Evolutionary conservation across 2,797 vertebrate genomes (phyloP), one percentile per base, ranked within the genome.

Genomic region (Pangasius sanitwongsei): DNA sequence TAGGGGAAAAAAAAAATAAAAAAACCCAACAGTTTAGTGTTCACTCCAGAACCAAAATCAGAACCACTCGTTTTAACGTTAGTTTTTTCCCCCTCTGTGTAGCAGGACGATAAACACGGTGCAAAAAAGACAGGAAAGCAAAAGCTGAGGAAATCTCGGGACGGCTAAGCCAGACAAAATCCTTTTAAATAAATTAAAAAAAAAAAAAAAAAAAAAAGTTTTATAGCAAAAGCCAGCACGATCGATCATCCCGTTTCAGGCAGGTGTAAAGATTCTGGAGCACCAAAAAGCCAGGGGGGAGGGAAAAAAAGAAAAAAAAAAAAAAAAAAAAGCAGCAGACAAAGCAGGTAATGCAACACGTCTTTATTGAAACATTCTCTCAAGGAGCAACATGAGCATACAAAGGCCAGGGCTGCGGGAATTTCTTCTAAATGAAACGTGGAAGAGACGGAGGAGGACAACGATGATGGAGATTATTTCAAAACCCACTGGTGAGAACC

Each of bases 331-430:
- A 89, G 84, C 87, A 91, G 92, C 90, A 93, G 91, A 93, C 93
- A 85, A 92, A 87, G 91, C 94, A 90, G 90, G 92, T 94, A 96
- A 95, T 94, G 95, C 94, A 96, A 96, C 95, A 97, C 95, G 96
- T 95, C 94, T 97, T 96, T 96, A 97, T 96, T 97, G 96, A 96
- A 97, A 97, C 95, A 96, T 95, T 96, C 95, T 93, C 92, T 96
- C 94, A 96, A 97, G 94, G 94, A 95, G 95, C 96, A 95, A 97
- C 92, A 96, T 95, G 94, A 95, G 95, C 93, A 94, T 96, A 96
- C 94, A 97, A 94, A 96, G 95, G 92, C 88, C 89, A 91, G 92
- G 90, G 90, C 88, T 90, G 91, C 89, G 88, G 91, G 91, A 92
- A 89, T 63, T 91, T 85, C 57, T 89, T 90, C 89, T 89, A 90